Conservation (phyloP, 2,797 vertebrate species). For the Acanthurus leucopareius region DNA sequence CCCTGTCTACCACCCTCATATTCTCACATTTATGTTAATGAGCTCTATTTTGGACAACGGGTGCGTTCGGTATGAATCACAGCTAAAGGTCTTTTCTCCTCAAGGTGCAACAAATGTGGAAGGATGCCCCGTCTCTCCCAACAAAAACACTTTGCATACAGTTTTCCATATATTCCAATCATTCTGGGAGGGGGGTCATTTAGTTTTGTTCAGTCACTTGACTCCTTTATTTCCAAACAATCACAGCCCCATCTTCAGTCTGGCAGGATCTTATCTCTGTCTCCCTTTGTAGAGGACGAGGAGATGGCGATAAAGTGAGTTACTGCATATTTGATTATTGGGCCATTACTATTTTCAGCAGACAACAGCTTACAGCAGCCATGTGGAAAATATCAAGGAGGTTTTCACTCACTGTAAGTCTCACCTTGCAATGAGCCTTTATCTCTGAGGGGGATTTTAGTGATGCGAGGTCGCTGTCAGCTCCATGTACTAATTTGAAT, state of each 20-base stretch:
- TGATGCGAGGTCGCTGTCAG: slow-evolving; percentile 23
- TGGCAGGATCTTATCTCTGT: slow-evolving; percentile 76
- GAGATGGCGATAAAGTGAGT: slow-evolving; percentile 90
- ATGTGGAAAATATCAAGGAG: slow-evolving; percentile 79
- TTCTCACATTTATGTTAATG: not conserved
- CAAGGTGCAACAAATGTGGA: slow-evolving; percentile 44
- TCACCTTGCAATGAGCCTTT: slow-evolving; percentile 45
- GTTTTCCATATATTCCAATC: slow-evolving; percentile 89
- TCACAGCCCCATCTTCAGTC: slow-evolving; percentile 78
- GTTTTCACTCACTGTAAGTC: slow-evolving; percentile 79
- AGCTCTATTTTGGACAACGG: slow-evolving; percentile 16
- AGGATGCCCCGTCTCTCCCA: slow-evolving; percentile 69
- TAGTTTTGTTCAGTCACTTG: slow-evolving; percentile 85
- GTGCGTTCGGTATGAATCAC: slow-evolving; percentile 63
- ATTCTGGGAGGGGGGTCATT: slow-evolving; percentile 75
- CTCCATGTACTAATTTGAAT: slow-evolving; percentile 8
- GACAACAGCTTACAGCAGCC: slow-evolving; percentile 67
- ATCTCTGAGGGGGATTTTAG: slow-evolving; percentile 27
- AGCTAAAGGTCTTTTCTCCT: slow-evolving; percentile 42
- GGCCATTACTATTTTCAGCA: slow-evolving; percentile 73
- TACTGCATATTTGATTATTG: slow-evolving; percentile 76
- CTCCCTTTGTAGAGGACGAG: slow-evolving; percentile 74
- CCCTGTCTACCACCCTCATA: not conserved
- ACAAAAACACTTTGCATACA: slow-evolving; percentile 84
- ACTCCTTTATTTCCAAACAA: slow-evolving; percentile 78